Evolutionary conservation across 2,888 invertebrate species (phyloP).

Genomic region (Nomada fucata): DNA sequence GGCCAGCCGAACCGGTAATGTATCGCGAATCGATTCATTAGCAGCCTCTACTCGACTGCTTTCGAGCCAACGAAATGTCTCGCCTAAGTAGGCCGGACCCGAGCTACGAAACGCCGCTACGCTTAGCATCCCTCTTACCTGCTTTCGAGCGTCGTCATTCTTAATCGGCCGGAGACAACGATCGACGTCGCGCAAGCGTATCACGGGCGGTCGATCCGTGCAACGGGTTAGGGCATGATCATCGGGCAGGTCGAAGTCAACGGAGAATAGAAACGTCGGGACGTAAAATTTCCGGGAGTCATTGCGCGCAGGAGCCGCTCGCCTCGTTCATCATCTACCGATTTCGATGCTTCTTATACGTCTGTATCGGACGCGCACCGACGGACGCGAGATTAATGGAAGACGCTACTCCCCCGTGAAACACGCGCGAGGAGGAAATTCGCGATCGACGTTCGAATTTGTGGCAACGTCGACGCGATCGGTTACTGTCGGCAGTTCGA

Average conservation of each 20-base stretch:
- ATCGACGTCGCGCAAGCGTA: not conserved
- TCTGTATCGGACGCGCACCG: conserved; percentile 2
- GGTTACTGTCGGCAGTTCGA: too few relatives aligned
- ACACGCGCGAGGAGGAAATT: not conserved
- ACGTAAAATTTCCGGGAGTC: conserved; percentile 19
- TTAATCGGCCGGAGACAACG: conserved; percentile 22
- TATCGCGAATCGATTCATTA: conserved; percentile 64
- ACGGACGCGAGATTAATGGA: conserved; percentile 6
- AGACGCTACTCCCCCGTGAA: not conserved
- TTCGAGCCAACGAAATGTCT: conserved; percentile 22
- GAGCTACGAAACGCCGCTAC: conserved; percentile 5
- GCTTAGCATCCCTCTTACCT: not conserved
- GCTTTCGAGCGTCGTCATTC: not conserved
- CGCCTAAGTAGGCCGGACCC: conserved; percentile 36
- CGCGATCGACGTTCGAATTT: too few relatives aligned
- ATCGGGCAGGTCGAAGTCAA: conserved; percentile 39
- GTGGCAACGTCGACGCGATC: too few relatives aligned
- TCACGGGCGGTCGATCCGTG: conserved; percentile 30
- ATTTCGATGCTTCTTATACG: conserved; percentile 19
- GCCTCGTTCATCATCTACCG: conserved; percentile 1
- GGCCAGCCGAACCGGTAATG: conserved; percentile 42
- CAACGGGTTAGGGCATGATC: conserved; percentile 21
- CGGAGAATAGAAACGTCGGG: conserved; percentile 16
- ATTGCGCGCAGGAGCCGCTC: not conserved
- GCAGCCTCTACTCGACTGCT: conserved; percentile 24